A percentile compares a stretch with the other conserved stretches of the same genome.
These are phyloP conservation scores for Synergus gifuensis DNA, from an alignment of 2,888 invertebrate species.

Conservation along the genomic window DNA sequence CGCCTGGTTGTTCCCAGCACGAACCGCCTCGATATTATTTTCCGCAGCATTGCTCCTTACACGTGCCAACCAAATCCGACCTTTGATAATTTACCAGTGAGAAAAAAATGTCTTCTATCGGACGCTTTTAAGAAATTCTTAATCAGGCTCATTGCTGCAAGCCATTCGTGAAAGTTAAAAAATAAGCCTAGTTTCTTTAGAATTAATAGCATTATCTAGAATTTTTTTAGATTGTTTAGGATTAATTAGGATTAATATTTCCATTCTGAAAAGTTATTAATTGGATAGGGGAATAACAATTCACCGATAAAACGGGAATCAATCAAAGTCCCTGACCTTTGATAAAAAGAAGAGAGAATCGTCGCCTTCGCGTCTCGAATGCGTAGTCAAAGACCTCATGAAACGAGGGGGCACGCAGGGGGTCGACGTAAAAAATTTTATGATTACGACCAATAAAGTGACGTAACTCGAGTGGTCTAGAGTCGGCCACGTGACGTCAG, in stretches of 20 bases:
- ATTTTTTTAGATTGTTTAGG: neutral
- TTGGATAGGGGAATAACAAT: neutral
- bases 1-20: conserved; percentile 4
- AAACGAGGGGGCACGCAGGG: conserved; percentile 58
- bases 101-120: neutral
- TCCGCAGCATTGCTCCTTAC: neutral
- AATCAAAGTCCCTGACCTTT: conserved; percentile 38
- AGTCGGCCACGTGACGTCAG: conserved; percentile 69
- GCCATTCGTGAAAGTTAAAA: no score
- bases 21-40: conserved; percentile 27
- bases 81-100: neutral
- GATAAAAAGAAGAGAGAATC: conserved; percentile 5
- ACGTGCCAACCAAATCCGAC: neutral
- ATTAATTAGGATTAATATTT: no score
- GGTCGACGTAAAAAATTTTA: conserved; percentile 76
- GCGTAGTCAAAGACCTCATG: conserved; percentile 44
- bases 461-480: conserved; percentile 73
- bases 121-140: neutral
- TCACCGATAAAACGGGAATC: neutral
- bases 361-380: conserved; percentile 25
- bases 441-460: conserved; percentile 77
- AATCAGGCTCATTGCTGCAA: neutral
- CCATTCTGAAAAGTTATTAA: neutral
- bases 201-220: no score
- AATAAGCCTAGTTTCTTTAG: no score